A percentile compares a stretch with the other conserved stretches of the same genome.
These are phyloP conservation scores for Tipula lateralis DNA, from an alignment of 2,888 invertebrate genomes.

Conservation along the genomic window DNA sequence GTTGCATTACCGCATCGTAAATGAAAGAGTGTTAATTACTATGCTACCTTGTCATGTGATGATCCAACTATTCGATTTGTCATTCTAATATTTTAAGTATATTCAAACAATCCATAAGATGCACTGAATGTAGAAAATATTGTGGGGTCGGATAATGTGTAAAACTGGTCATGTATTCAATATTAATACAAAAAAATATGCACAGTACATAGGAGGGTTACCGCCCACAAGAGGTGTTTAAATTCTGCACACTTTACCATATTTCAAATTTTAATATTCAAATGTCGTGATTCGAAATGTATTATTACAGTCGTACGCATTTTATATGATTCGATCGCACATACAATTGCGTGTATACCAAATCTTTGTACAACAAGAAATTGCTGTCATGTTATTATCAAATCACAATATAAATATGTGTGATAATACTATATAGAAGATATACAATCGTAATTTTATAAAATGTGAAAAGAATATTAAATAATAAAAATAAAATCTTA, in stretches of 20 bases:
- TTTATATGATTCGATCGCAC: background rate
- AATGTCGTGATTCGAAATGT: background rate
- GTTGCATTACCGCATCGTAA: no score
- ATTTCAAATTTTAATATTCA: background rate
- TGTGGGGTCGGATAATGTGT: no score
- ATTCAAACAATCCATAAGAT: no score
- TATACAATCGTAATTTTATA: background rate
- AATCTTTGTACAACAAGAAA: background rate
- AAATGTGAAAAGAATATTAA: conserved; percentile 5
- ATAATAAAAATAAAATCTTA: background rate
- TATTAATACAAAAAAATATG: no score
- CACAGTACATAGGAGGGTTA: no score
- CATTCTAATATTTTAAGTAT: no score
- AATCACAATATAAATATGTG: background rate
- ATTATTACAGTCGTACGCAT: background rate
- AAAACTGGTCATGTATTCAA: no score
- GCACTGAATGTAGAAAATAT: no score
- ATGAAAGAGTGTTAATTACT: no score
- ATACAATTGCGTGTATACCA: background rate
- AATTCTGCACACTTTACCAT: background rate
- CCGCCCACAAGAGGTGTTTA: no score
- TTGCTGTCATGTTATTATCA: background rate
- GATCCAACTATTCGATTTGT: no score
- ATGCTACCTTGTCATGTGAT: no score
- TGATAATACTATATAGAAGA: background rate